These are phyloP conservation scores for Romanogobio albipinnatus DNA, from an alignment of 2,113 vertebrate genomes.

Conservation along the genomic window DNA sequence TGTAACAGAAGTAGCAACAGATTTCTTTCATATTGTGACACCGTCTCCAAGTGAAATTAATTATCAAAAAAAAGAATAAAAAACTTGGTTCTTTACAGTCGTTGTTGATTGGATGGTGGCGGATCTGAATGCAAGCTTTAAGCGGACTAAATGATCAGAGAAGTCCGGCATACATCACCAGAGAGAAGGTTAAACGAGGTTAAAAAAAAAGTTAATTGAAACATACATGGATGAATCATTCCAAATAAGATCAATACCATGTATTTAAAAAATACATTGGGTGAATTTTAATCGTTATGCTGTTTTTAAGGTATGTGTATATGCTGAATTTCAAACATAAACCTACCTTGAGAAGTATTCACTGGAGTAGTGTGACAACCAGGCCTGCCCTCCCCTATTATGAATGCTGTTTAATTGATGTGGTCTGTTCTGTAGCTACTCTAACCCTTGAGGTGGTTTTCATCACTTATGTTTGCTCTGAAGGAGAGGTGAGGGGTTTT, in stretches of 20 bases:
- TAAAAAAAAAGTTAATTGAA: too few species aligned
- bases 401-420: slow-evolving; percentile 22
- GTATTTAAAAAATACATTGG: background rate
- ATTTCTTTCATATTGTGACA: too few species aligned
- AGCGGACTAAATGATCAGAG: too few species aligned
- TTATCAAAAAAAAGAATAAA: too few species aligned
- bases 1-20: too few species aligned
- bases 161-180: too few species aligned
- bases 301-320: background rate
- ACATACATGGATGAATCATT: background rate
- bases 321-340: background rate
- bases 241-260: background rate
- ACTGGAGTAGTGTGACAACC: background rate
- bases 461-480: background rate
- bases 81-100: too few species aligned
- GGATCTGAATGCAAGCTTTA: too few species aligned
- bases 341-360: background rate
- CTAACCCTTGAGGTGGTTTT: slow-evolving; percentile 2
- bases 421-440: background rate
- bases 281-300: background rate
- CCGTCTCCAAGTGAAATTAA: too few species aligned
- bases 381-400: background rate
- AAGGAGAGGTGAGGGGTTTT: slow-evolving; percentile 30
- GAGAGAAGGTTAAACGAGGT: too few species aligned
- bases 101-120: too few species aligned